Evolutionary conservation across 2,888 invertebrate species (phyloP).

Genomic region (Pharmacophagus antenor): DNA sequence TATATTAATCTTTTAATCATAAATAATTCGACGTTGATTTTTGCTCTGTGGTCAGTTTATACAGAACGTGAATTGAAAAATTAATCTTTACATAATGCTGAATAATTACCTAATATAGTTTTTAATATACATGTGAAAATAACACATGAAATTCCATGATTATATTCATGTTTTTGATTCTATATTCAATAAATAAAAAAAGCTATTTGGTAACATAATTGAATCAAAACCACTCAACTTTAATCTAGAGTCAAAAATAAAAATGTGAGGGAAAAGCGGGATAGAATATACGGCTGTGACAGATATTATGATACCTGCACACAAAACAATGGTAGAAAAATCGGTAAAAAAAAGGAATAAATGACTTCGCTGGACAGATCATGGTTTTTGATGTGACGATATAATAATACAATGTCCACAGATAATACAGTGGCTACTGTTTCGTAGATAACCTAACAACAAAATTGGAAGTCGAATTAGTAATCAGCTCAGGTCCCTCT

Average conservation of each 20-base stretch:
- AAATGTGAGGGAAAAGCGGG: conserved; percentile 8
- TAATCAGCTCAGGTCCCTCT: too few relatives aligned
- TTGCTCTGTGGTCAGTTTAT: background rate
- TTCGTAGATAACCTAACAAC: too few relatives aligned
- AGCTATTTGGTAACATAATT: conserved; percentile 30
- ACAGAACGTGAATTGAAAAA: background rate
- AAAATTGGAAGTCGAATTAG: too few relatives aligned
- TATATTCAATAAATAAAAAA: conserved; percentile 29
- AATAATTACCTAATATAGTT: background rate
- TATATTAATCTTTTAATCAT: background rate
- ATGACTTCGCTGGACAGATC: too few relatives aligned
- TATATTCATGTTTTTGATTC: conserved; percentile 6
- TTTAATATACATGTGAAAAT: background rate
- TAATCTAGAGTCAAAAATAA: conserved; percentile 23
- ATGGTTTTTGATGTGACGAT: too few relatives aligned
- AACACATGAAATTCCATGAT: background rate
- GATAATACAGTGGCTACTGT: too few relatives aligned
- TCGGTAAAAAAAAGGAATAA: too few relatives aligned
- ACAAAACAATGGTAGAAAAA: too few relatives aligned
- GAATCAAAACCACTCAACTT: conserved; percentile 22
- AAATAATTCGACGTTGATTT: background rate
- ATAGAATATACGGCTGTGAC: background rate
- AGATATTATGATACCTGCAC: background rate
- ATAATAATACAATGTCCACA: too few relatives aligned
- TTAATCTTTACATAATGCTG: background rate